Evolutionary conservation across 2,113 vertebrate species (phyloP).

Genomic region (Entomyzon cyanotis): DNA sequence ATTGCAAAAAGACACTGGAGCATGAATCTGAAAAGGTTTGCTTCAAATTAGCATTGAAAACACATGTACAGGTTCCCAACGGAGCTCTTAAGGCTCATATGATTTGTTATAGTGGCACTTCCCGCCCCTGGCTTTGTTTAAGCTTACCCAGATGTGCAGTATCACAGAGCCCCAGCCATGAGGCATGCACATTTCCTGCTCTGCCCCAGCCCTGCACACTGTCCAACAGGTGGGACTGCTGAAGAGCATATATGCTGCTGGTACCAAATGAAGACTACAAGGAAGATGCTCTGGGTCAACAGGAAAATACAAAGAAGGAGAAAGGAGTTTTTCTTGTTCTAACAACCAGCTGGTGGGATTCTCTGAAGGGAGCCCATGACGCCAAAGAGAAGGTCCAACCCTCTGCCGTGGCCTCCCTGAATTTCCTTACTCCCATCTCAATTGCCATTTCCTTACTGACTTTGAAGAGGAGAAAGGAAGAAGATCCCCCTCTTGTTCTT

Average conservation of each 20-base stretch:
- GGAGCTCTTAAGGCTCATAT: neutral
- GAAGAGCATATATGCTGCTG: neutral
- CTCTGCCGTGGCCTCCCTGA: neutral
- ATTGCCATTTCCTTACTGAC: neutral
- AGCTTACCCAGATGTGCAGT: constrained; percentile 26
- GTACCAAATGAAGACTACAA: neutral
- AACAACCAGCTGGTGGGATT: neutral
- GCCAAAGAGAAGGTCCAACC: neutral
- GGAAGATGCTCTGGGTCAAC: neutral
- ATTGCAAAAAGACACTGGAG: neutral
- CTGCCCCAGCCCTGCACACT: neutral
- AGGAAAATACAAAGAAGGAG: neutral
- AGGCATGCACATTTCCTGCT: neutral
- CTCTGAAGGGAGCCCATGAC: neutral
- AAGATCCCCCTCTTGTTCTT: neutral
- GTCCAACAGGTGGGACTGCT: neutral
- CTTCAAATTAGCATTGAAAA: constrained; percentile 27
- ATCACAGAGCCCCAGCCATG: neutral
- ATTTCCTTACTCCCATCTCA: neutral
- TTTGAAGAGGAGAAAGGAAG: neutral
- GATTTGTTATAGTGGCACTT: constrained; percentile 26
- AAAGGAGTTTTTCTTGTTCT: neutral
- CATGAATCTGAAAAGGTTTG: constrained; percentile 10
- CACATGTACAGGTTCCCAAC: neutral
- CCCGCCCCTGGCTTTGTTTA: neutral